Evolutionary conservation across 2,113 vertebrate genomes (phyloP).

Genomic region (Planiliza haematocheilus): DNA sequence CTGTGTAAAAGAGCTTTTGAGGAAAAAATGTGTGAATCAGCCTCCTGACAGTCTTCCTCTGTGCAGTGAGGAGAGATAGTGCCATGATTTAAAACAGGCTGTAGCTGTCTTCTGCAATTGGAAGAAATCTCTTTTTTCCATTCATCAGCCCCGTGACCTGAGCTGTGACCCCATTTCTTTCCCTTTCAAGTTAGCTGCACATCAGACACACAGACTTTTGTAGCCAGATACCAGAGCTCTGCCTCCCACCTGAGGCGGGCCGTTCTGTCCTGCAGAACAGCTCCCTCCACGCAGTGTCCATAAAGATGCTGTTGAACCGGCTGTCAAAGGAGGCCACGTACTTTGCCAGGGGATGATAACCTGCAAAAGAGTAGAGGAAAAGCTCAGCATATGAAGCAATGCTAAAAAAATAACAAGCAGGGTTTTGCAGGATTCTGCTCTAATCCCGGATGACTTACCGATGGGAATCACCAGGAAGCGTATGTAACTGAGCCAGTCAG

Average conservation of each 20-base stretch:
- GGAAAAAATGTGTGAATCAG: slow-evolving; percentile 9
- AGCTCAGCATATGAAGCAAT: neutral
- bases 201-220: slow-evolving; percentile 37
- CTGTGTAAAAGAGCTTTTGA: neutral
- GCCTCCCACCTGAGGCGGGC: slow-evolving; percentile 76
- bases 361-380: slow-evolving; percentile 49
- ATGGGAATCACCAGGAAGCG: slow-evolving; percentile 85
- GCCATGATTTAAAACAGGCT: slow-evolving; percentile 37
- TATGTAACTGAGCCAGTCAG: slow-evolving; percentile 85
- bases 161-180: slow-evolving; percentile 48
- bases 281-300: slow-evolving; percentile 86
- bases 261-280: slow-evolving; percentile 84
- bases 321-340: slow-evolving; percentile 84
- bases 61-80: slow-evolving; percentile 1
- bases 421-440: neutral
- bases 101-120: slow-evolving; percentile 36
- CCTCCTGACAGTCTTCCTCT: slow-evolving; percentile 1
- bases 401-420: neutral
- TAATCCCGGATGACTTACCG: slow-evolving; percentile 59
- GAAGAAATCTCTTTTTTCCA: slow-evolving; percentile 30
- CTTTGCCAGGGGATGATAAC: slow-evolving; percentile 85
- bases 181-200: slow-evolving; percentile 56
- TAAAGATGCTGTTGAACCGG: slow-evolving; percentile 83
- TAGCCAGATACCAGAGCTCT: slow-evolving; percentile 3
- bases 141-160: slow-evolving; percentile 55